Evolutionary conservation across 2,888 invertebrate genomes (phyloP).

Genomic region (Nomada lathburiana): DNA sequence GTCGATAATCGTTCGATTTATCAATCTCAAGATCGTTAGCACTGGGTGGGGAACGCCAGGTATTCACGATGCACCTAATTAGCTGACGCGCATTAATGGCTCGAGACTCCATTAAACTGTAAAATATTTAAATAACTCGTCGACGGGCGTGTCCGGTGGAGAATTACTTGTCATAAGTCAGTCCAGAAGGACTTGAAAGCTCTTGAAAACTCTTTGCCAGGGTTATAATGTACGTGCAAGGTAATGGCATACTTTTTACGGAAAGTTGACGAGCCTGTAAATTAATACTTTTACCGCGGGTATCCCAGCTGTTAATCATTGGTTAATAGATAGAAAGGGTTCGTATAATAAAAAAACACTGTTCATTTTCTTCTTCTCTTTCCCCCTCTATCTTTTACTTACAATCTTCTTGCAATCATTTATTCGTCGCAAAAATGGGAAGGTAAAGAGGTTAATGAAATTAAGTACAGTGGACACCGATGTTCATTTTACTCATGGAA

Average conservation of each 20-base stretch:
- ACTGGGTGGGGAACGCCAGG: conserved; percentile 56
- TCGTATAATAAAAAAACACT: conserved; percentile 20
- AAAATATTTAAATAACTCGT: conserved; percentile 79
- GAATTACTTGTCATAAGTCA: conserved; percentile 73
- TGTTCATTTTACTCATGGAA: conserved; percentile 50
- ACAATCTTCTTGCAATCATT: conserved; percentile 57
- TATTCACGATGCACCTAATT: conserved; percentile 72
- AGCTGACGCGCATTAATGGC: conserved; percentile 79
- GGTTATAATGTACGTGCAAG: conserved; percentile 48
- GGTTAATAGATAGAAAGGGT: conserved; percentile 29
- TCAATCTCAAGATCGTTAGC: conserved; percentile 72
- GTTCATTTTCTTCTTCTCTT: background rate
- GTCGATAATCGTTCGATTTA: conserved; percentile 66
- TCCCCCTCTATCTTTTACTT: background rate
- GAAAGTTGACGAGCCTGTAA: conserved; percentile 61
- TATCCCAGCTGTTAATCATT: conserved; percentile 26
- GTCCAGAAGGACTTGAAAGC: conserved; percentile 30
- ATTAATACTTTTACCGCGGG: conserved; percentile 56
- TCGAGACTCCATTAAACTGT: conserved; percentile 77
- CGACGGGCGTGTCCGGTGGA: conserved; percentile 68
- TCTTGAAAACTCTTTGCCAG: conserved; percentile 37
- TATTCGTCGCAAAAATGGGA: conserved; percentile 66
- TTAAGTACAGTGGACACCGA: conserved; percentile 68
- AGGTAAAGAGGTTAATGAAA: conserved; percentile 50
- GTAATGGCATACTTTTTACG: conserved; percentile 55